Percentiles rank a stretch among this genome's conserved stretches.
Conservation (phyloP, 2,113 vertebrate genomes). For the Perccottus glenii region DNA sequence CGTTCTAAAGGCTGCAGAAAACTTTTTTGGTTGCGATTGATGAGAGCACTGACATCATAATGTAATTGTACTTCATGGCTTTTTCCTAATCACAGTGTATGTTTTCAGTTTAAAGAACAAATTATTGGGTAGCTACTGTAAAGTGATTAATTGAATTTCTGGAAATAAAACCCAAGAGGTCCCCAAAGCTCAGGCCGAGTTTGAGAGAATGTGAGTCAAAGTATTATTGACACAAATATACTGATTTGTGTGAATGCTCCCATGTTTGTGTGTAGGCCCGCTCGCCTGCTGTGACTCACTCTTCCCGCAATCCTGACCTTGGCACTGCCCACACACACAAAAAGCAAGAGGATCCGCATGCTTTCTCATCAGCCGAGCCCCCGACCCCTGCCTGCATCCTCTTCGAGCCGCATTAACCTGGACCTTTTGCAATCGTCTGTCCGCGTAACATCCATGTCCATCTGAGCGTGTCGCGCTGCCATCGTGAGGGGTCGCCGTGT, state of each 20-base stretch:
- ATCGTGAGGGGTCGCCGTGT: slow-evolving; percentile 13
- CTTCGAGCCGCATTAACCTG: slow-evolving; percentile 61
- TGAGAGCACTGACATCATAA: neutral
- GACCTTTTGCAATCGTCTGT: slow-evolving; percentile 42
- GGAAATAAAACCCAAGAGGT: slow-evolving; percentile 47
- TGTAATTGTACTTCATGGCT: too few relatives aligned
- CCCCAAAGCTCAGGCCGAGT: slow-evolving; percentile 23
- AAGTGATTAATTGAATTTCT: slow-evolving; percentile 49
- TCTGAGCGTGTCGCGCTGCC: slow-evolving; percentile 20
- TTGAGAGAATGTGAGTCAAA: slow-evolving; percentile 26
- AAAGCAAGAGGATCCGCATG: slow-evolving; percentile 37
- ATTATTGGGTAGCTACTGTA: neutral
- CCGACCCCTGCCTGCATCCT: slow-evolving; percentile 52
- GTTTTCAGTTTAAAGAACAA: neutral
- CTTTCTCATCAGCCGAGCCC: slow-evolving; percentile 64
- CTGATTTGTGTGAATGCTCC: slow-evolving; percentile 4
- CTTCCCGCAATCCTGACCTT: slow-evolving; percentile 58
- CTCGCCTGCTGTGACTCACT: slow-evolving; percentile 65
- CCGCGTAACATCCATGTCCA: slow-evolving; percentile 36
- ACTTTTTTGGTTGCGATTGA: too few relatives aligned
- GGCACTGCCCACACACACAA: slow-evolving; percentile 59
- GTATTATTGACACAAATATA: slow-evolving; percentile 1
- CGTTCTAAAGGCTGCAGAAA: too few relatives aligned
- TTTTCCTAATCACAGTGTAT: too few relatives aligned
- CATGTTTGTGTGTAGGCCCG: slow-evolving; percentile 29